A percentile compares a stretch with the other conserved stretches of the same genome.
Evolutionary conservation across 2,797 vertebrate species (phyloP).

Genomic region (Taeniopygia guttata): DNA sequence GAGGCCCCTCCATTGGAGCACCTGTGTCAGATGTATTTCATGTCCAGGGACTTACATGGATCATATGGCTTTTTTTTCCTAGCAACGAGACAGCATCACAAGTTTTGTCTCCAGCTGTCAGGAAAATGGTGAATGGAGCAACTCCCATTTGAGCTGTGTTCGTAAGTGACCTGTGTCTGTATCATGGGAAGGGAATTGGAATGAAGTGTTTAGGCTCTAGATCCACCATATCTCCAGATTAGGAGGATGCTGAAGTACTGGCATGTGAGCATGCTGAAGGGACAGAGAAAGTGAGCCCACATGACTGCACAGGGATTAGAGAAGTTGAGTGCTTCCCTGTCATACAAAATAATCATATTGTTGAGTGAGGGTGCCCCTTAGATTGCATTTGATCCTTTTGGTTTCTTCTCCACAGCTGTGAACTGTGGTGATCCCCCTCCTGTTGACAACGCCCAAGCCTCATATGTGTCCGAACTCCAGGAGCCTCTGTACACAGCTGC

Average conservation of each 20-base stretch:
- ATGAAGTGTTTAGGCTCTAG: neutral
- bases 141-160: conserved; percentile 60
- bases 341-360: neutral
- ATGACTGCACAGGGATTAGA: neutral
- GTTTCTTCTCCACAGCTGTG: conserved; percentile 73
- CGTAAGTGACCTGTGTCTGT: conserved; percentile 55
- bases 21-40: neutral
- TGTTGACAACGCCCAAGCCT: conserved; percentile 48
- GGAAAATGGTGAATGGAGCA: conserved; percentile 71
- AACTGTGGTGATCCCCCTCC: conserved; percentile 79
- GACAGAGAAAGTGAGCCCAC: neutral
- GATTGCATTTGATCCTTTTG: neutral
- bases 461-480: neutral
- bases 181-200: neutral
- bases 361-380: neutral
- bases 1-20: neutral
- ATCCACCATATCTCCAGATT: neutral
- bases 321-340: neutral
- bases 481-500: conserved; percentile 72
- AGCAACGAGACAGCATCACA: conserved; percentile 47
- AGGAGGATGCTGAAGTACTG: neutral
- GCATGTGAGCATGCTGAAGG: neutral
- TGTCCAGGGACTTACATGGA: neutral
- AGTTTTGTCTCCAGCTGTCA: conserved; percentile 72
- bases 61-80: conserved; percentile 7